Evolutionary conservation across 2,888 invertebrate genomes (phyloP).

Genomic region (Mythimna loreyi): DNA sequence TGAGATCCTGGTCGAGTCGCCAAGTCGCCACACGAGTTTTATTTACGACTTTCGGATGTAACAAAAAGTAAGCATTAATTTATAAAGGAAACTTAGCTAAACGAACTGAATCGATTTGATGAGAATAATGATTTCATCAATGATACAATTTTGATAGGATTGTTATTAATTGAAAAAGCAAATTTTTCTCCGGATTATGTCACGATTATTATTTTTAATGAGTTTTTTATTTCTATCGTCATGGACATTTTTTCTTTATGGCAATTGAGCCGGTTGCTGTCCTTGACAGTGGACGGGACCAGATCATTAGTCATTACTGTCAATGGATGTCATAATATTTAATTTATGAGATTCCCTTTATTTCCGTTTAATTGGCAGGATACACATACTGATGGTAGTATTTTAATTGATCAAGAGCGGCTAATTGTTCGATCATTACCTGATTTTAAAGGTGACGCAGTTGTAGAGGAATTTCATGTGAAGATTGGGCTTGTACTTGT

Average conservation of each 20-base stretch:
- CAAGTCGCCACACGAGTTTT: slow-evolving; percentile 49
- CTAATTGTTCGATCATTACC: slow-evolving; percentile 14
- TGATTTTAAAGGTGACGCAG: slow-evolving; percentile 18
- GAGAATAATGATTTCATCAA: slow-evolving; percentile 33
- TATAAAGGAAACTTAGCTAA: slow-evolving; percentile 36
- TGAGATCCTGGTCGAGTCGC: slow-evolving; percentile 43
- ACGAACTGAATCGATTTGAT: slow-evolving; percentile 26
- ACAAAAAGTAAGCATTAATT: slow-evolving; percentile 36
- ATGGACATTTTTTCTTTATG: background rate
- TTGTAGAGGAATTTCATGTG: background rate
- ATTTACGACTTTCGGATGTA: slow-evolving; percentile 58
- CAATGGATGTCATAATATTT: background rate
- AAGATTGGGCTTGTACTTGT: background rate
- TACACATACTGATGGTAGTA: background rate
- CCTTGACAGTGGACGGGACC: slow-evolving; percentile 26
- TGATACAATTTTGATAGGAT: slow-evolving; percentile 12
- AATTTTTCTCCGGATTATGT: slow-evolving; percentile 14
- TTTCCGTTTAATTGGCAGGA: slow-evolving; percentile 25
- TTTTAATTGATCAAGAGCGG: slow-evolving; percentile 23
- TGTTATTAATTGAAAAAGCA: slow-evolving; percentile 25
- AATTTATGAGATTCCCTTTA: slow-evolving; percentile 35
- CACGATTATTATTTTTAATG: slow-evolving; percentile 31
- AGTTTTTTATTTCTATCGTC: slow-evolving; percentile 20
- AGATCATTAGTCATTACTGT: slow-evolving; percentile 18
- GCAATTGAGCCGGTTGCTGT: too few relatives aligned